These are phyloP conservation scores for Salvator merianae DNA, from an alignment of 2,113 vertebrate species.

Conservation along the genomic window DNA sequence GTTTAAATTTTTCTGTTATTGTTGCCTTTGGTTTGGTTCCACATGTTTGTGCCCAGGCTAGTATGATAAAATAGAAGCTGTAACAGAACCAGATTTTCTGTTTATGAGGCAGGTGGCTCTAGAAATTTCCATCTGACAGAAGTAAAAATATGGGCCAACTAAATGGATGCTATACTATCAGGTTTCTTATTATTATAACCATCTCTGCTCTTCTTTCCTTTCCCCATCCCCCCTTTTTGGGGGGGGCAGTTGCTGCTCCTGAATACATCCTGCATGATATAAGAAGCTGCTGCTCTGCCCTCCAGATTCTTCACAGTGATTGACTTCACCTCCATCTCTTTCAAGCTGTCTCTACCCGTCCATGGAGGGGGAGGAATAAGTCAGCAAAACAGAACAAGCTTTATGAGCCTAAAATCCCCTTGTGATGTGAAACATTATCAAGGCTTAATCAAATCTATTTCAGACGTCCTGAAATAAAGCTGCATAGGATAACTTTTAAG, in stretches of 20 bases:
- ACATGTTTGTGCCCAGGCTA: background rate
- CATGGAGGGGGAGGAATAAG: too few species aligned
- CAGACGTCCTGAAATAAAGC: too few species aligned
- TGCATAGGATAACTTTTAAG: too few species aligned
- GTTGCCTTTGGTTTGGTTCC: background rate
- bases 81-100: background rate
- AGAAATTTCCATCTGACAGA: constrained; percentile 1
- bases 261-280: background rate
- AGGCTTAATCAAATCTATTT: too few species aligned
- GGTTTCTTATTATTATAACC: background rate
- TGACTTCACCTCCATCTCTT: too few species aligned
- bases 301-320: background rate
- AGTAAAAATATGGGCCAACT: background rate
- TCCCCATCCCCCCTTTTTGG: background rate
- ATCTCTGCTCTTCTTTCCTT: background rate
- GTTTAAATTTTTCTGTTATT: constrained; percentile 15
- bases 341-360: too few species aligned
- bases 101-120: background rate
- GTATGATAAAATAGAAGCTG: background rate
- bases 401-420: too few species aligned
- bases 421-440: too few species aligned
- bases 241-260: background rate
- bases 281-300: background rate
- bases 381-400: too few species aligned
- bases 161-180: background rate